Conservation (phyloP, 2,113 vertebrate species). For the Junco hyemalis region DNA sequence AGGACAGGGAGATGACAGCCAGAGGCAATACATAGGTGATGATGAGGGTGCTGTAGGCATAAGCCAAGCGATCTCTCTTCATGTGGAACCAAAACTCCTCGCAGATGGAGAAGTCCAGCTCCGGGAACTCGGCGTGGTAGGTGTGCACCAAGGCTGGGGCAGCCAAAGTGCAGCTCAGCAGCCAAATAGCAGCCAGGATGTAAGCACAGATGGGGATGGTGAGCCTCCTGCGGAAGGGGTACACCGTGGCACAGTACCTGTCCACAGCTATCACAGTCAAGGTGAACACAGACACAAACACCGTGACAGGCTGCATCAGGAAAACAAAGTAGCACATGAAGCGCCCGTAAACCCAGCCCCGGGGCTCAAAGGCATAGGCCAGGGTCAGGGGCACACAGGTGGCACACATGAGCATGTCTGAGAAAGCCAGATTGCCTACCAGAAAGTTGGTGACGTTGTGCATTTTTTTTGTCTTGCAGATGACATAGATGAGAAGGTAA, state of each 20-base stretch:
- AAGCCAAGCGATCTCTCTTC: conserved; percentile 73
- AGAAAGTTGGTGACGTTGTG: conserved; percentile 86
- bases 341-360: conserved; percentile 77
- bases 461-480: conserved; percentile 82
- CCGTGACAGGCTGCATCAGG: conserved; percentile 78
- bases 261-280: conserved; percentile 79
- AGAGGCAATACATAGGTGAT: conserved; percentile 75
- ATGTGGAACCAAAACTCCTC: conserved; percentile 87
- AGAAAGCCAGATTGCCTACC: conserved; percentile 86
- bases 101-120: conserved; percentile 85
- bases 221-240: conserved; percentile 82
- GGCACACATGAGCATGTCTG: conserved; percentile 85
- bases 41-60: conserved; percentile 78
- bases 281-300: conserved; percentile 80
- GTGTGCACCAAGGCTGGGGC: conserved; percentile 77
- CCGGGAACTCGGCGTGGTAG: conserved; percentile 78
- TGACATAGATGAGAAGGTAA: conserved; percentile 83
- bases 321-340: conserved; percentile 81
- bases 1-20: conserved; percentile 75
- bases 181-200: conserved; percentile 78
- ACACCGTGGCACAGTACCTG: conserved; percentile 80
- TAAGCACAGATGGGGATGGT: conserved; percentile 76
- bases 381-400: conserved; percentile 79
- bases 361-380: conserved; percentile 79
- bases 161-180: conserved; percentile 75